Evolutionary conservation across 2,888 invertebrate genomes (phyloP).

Genomic region (Sarcophaga subvicina): DNA sequence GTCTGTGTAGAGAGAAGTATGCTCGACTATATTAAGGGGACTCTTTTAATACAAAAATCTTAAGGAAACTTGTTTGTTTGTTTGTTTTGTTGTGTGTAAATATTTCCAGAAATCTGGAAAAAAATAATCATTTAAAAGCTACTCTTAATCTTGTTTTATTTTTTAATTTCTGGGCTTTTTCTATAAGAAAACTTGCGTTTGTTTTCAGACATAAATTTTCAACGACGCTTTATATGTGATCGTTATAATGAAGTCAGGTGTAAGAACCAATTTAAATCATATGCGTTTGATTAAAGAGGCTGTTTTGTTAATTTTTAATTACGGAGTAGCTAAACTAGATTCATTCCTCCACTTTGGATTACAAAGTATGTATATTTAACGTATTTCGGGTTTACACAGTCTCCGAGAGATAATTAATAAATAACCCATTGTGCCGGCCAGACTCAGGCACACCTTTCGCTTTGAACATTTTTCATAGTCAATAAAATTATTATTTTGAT

Average conservation of each 20-base stretch:
- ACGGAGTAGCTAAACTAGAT: conserved; percentile 63
- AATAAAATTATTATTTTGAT: conserved; percentile 29
- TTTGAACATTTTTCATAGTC: conserved; percentile 62
- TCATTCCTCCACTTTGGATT: conserved; percentile 57
- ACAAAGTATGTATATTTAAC: conserved; percentile 26
- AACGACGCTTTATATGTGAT: neutral
- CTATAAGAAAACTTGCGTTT: no score
- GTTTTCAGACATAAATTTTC: neutral
- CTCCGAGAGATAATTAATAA: conserved; percentile 62
- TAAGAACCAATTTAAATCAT: conserved; percentile 8
- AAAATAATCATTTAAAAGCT: no score
- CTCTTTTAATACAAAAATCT: no score
- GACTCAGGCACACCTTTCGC: conserved; percentile 59
- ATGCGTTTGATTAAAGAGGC: conserved; percentile 36
- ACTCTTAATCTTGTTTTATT: no score
- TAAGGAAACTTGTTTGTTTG: no score
- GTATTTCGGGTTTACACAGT: neutral
- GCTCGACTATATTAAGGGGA: no score
- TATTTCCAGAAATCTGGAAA: no score
- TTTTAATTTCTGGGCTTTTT: no score
- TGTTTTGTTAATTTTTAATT: conserved; percentile 49
- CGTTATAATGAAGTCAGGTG: conserved; percentile 14
- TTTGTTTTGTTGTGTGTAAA: no score
- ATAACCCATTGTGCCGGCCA: conserved; percentile 60
- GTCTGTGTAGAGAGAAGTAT: no score